Base-by-base conservation (phyloP, 2,797 vertebrate species). In the Coregonus ussuriensis region DNA sequence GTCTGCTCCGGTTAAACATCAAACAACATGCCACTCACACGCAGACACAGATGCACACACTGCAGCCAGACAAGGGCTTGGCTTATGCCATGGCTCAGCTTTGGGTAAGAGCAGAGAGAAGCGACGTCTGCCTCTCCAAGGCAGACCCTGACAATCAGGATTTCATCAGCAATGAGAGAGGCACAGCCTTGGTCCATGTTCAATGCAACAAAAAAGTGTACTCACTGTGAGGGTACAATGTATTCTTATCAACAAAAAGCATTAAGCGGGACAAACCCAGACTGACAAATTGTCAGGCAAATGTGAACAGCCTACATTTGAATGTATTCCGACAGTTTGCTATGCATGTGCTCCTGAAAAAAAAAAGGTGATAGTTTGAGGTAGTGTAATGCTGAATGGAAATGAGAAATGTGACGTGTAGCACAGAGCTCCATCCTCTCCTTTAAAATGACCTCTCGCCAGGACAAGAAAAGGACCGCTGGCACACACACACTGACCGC, bases 401-500 rank as follows among this genome's bases (percentile, higher is more conserved):
- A 47, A 47, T 47, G 41, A 41, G 41, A 47, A 9, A 47, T 47
- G 41, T 47, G 2, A 1, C 7, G 41, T 41, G 41, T 41, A 41
- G 41, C 41, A 41, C 7, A 47, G 41, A 47, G 53, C 53, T 56
- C 53, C 53, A 56, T 56, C 53, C 16, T n/a, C 53, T 18, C 53
- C 9, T 56, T 18, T 56, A 6, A 56, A 18, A 37, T 69, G 72
- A 9, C 72, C 74, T 53, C 62, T 79, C 67, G 63, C 69, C 59
- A 52, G 72, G 47, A 33, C 62, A 71, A 59, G 9, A 1, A 71
- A 31, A 69, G 71, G 74, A 75, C 66, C 74, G 31, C 35, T 62
- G 59, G 29, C 74, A 21, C 77, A 73, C 80, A 77, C 54, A 25
- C 6, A 53, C 82, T 71, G 74, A 72, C 78, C 72, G 69, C 66